A percentile compares a stretch with the other conserved stretches of the same genome.
Conservation (phyloP, 2,888 invertebrate species). For the Notodonta ziczac region DNA sequence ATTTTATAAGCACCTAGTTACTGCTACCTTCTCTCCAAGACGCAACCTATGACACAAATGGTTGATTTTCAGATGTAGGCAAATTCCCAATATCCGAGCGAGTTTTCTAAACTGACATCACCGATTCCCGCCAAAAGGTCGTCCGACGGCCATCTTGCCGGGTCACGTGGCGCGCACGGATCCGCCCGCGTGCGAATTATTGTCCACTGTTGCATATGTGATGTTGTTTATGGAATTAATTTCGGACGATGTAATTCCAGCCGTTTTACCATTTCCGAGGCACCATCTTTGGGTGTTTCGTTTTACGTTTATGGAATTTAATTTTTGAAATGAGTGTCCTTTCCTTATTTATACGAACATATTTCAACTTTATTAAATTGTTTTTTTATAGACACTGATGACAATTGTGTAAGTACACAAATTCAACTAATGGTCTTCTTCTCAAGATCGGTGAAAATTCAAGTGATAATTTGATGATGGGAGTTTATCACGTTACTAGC, state of each 20-base stretch:
- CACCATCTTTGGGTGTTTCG: slow-evolving; percentile 39
- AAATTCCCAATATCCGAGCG: background rate
- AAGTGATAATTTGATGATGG: background rate
- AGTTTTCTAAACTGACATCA: slow-evolving; percentile 25
- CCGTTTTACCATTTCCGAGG: slow-evolving; percentile 33
- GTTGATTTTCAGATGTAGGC: background rate
- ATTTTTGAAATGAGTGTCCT: background rate
- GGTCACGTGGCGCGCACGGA: slow-evolving; percentile 64
- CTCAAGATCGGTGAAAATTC: too few relatives aligned
- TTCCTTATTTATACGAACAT: too few relatives aligned
- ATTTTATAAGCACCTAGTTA: too few relatives aligned
- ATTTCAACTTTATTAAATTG: too few relatives aligned
- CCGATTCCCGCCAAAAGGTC: slow-evolving; percentile 73
- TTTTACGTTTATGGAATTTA: background rate
- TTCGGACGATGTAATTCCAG: slow-evolving; percentile 70
- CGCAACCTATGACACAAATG: too few relatives aligned
- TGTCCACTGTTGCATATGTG: slow-evolving; percentile 78
- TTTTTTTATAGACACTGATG: too few relatives aligned
- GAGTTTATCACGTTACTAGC: background rate
- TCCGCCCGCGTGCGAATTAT: slow-evolving; percentile 81
- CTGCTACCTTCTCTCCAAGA: too few relatives aligned
- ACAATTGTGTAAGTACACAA: too few relatives aligned
- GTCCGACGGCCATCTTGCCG: slow-evolving; percentile 63
- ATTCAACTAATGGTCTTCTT: too few relatives aligned
- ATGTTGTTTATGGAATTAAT: slow-evolving; percentile 83